A percentile compares a stretch with the other conserved stretches of the same genome.
These are phyloP conservation scores for Trachops cirrhosus DNA, from an alignment of 2,797 vertebrate genomes.

Conservation along the genomic window DNA sequence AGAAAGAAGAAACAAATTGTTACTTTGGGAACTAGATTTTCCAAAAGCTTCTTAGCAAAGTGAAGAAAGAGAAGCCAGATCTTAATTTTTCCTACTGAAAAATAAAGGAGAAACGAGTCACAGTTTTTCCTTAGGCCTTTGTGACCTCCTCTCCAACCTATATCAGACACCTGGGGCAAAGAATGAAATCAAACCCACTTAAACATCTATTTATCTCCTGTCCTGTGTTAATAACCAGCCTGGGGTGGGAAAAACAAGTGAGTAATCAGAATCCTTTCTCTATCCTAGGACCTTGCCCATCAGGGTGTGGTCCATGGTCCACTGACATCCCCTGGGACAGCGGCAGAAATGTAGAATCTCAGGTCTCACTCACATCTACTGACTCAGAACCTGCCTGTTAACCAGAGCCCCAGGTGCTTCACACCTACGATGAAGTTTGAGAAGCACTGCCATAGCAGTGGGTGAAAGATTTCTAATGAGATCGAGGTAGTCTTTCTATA, in stretches of 20 bases:
- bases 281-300: neutral
- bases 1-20: constrained; percentile 67
- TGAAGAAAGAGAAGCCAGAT: neutral
- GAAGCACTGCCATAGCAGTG: neutral
- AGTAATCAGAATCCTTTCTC: neutral
- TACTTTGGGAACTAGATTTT: neutral
- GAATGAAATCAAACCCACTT: neutral
- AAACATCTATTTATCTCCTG: neutral
- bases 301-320: neutral
- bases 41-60: constrained; percentile 39
- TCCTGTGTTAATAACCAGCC: neutral
- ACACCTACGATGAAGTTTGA: neutral
- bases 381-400: neutral
- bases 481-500: neutral
- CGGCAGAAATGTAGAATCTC: neutral
- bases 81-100: neutral
- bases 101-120: neutral
- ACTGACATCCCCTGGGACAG: neutral
- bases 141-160: neutral
- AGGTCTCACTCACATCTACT: neutral
- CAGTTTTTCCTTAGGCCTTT: neutral
- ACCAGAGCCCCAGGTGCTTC: neutral
- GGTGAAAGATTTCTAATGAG: neutral
- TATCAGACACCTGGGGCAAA: neutral
- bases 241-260: neutral